A percentile compares a stretch with the other conserved stretches of the same genome.
Evolutionary conservation across 1,140 invertebrate genomes (phyloP).

Genomic region (Druon quercuslanigerum): DNA sequence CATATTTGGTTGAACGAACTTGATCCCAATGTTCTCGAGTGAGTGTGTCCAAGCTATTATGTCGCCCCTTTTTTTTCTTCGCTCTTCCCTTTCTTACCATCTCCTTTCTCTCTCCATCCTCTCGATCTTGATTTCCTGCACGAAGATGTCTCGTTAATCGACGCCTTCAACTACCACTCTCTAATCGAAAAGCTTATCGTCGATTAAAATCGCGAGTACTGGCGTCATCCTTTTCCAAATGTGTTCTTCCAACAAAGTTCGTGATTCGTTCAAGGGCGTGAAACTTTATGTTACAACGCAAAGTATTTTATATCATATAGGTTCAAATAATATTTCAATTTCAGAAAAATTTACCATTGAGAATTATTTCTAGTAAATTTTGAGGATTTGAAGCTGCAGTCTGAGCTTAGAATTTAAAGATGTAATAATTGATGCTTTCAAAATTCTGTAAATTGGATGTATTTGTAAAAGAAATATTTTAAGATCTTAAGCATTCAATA

Average conservation of each 20-base stretch:
- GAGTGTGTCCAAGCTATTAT: slow-evolving; percentile 20
- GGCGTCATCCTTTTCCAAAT: not conserved
- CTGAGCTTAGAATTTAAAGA: too few relatives aligned
- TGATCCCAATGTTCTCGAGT: slow-evolving; percentile 28
- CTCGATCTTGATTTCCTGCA: slow-evolving; percentile 5
- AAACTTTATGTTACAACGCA: too few relatives aligned
- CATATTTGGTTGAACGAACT: slow-evolving; percentile 32
- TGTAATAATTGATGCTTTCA: too few relatives aligned
- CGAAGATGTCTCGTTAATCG: slow-evolving; percentile 11
- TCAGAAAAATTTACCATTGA: too few relatives aligned
- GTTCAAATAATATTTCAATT: too few relatives aligned
- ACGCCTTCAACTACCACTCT: slow-evolving; percentile 2
- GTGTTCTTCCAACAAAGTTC: not conserved
- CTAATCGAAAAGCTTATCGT: slow-evolving; percentile 21
- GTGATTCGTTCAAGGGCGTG: not conserved
- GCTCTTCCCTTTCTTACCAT: not conserved
- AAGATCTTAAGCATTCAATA: too few relatives aligned
- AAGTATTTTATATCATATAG: too few relatives aligned
- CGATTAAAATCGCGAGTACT: slow-evolving; percentile 19
- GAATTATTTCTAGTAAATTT: too few relatives aligned
- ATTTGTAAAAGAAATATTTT: too few relatives aligned
- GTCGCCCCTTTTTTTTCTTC: slow-evolving; percentile 28
- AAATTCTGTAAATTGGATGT: too few relatives aligned
- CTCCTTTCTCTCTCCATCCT: not conserved
- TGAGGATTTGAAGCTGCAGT: too few relatives aligned